A percentile compares a stretch with the other conserved stretches of the same genome.
These are phyloP conservation scores for Emys orbicularis DNA, from an alignment of 2,797 vertebrate species.

Conservation along the genomic window DNA sequence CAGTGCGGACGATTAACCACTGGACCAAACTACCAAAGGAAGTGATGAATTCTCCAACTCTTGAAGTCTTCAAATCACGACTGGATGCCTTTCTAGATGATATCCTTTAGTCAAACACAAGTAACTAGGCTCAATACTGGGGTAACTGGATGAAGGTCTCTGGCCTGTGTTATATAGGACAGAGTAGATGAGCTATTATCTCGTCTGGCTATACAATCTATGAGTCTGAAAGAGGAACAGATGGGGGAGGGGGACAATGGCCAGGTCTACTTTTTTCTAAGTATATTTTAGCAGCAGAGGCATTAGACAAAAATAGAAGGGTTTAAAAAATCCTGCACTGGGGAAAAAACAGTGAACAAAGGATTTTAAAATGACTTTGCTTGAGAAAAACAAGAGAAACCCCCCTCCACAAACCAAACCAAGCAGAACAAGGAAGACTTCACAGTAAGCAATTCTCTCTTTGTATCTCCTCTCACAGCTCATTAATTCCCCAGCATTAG, in stretches of 20 bases:
- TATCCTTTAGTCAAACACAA: neutral
- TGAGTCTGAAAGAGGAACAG: neutral
- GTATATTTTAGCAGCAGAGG: neutral
- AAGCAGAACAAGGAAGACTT: neutral
- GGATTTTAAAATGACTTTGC: neutral
- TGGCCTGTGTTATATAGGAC: neutral
- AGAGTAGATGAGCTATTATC: neutral
- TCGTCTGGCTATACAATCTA: neutral
- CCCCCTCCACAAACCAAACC: neutral
- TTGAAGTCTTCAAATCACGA: neutral
- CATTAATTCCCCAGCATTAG: neutral
- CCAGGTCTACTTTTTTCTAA: fast-evolving
- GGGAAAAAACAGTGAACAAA: neutral
- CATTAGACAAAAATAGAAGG: neutral
- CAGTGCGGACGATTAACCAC: neutral
- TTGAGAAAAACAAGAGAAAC: neutral
- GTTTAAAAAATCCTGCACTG: neutral
- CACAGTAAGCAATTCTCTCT: neutral
- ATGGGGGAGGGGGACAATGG: neutral
- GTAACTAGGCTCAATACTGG: neutral
- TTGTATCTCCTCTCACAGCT: neutral
- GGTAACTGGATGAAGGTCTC: neutral
- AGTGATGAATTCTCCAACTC: neutral
- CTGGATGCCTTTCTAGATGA: neutral
- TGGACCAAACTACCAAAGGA: neutral